These are phyloP conservation scores for Yponomeuta sedellus DNA, from an alignment of 2,888 invertebrate species.

Conservation along the genomic window DNA sequence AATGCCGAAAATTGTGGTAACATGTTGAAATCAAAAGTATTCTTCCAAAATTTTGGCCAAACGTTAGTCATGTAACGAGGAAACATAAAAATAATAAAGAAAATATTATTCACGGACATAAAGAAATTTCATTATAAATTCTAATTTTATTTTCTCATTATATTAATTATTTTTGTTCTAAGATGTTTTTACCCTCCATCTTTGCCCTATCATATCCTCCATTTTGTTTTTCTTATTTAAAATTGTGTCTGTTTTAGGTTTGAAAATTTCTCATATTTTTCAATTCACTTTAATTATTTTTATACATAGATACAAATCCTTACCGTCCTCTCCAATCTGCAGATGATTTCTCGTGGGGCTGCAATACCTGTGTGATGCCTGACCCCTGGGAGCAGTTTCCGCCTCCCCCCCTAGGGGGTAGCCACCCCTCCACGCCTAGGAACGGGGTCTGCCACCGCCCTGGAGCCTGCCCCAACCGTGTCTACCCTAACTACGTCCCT, in stretches of 20 bases:
- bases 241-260: not conserved
- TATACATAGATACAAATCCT: not conserved
- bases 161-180: no score
- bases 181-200: not conserved
- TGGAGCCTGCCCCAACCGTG: slow-evolving; percentile 46
- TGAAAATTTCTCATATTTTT: not conserved
- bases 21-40: slow-evolving; percentile 37
- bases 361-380: slow-evolving; percentile 46
- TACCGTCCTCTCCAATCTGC: slow-evolving; percentile 18
- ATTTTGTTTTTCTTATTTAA: not conserved
- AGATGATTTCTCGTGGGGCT: slow-evolving; percentile 59
- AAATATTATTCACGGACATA: slow-evolving; percentile 49
- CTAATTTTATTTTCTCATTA: not conserved
- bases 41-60: slow-evolving; percentile 72
- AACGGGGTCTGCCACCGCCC: slow-evolving; percentile 55
- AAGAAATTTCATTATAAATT: not conserved
- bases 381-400: slow-evolving; percentile 58
- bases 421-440: slow-evolving; percentile 51
- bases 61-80: slow-evolving; percentile 48
- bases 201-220: not conserved
- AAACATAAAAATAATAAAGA: slow-evolving; percentile 36
- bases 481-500: slow-evolving; percentile 44
- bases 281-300: not conserved
- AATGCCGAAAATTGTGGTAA: not conserved
- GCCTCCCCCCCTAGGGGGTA: slow-evolving; percentile 43